phyloP scores from a whole-genome alignment of 2,113 vertebrate species.

The Pterocles gutturalis region DNA sequence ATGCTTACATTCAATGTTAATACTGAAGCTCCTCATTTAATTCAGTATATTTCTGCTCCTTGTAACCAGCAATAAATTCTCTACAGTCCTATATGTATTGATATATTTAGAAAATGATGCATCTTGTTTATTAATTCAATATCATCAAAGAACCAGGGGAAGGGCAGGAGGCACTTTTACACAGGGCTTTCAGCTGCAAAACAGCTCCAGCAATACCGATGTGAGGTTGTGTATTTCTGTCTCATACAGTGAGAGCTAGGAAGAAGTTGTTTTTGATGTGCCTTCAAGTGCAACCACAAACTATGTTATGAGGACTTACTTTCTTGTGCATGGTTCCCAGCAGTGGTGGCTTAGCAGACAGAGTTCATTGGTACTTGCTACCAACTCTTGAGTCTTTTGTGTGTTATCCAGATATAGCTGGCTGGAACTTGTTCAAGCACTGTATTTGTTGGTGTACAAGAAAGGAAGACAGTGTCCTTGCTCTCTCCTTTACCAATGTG shows the following conservation, averaged over 20 bases:
- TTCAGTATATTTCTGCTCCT: background rate
- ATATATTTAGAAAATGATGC: background rate
- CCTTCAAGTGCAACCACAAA: background rate
- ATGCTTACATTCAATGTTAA: background rate
- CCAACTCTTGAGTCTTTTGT: background rate
- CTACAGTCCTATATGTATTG: background rate
- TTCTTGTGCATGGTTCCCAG: background rate
- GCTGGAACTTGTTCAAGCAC: background rate
- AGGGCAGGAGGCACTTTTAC: background rate
- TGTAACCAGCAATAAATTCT: constrained; percentile 14
- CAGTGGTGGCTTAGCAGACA: background rate
- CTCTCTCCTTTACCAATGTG: background rate
- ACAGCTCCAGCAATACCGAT: background rate
- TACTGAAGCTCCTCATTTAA: background rate
- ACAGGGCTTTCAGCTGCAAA: background rate
- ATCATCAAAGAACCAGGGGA: background rate
- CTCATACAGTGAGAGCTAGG: background rate
- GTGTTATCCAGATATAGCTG: background rate
- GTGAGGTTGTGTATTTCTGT: background rate
- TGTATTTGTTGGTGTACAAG: background rate
- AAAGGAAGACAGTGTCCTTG: background rate
- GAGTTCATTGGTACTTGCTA: background rate
- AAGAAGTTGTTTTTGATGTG: background rate
- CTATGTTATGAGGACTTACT: background rate
- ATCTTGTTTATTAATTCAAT: constrained; percentile 2